phyloP scores from a whole-genome alignment of 1,140 invertebrate species.

The Hyposmocoma kahamanoa region DNA sequence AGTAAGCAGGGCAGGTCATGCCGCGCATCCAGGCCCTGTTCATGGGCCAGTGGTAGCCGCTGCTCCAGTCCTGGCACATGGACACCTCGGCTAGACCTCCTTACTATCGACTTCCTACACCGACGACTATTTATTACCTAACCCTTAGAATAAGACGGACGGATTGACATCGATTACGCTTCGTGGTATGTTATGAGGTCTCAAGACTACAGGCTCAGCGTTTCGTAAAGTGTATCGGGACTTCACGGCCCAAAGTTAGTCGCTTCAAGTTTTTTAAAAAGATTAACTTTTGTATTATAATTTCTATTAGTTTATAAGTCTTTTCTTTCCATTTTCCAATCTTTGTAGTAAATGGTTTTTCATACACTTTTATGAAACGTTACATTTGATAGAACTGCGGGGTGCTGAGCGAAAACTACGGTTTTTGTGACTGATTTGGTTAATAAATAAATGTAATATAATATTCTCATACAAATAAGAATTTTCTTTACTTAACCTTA shows the following conservation, averaged over 20 bases:
- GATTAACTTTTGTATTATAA: constrained; percentile 62
- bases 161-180: constrained; percentile 44
- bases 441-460: constrained; percentile 45
- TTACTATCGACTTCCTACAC: constrained; percentile 15
- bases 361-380: constrained; percentile 67
- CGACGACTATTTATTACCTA: constrained; percentile 49
- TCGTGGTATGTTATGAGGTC: no score
- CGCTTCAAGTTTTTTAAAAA: background rate
- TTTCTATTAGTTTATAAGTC: constrained; percentile 63
- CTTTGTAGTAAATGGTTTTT: constrained; percentile 10
- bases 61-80: constrained; percentile 23
- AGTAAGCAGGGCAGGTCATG: constrained; percentile 64
- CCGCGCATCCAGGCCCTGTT: constrained; percentile 54
- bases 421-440: constrained; percentile 53
- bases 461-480: no score
- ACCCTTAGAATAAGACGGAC: constrained; percentile 48
- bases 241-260: constrained; percentile 37
- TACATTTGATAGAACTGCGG: constrained; percentile 40
- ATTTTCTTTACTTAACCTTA: no score
- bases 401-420: constrained; percentile 42
- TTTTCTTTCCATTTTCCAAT: constrained; percentile 34
- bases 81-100: constrained; percentile 41
- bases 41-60: no score
- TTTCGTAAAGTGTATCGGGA: constrained; percentile 53
- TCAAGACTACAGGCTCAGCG: constrained; percentile 22